These are phyloP conservation scores for Heliconius erato DNA, from an alignment of 2,888 invertebrate genomes.

Conservation along the genomic window DNA sequence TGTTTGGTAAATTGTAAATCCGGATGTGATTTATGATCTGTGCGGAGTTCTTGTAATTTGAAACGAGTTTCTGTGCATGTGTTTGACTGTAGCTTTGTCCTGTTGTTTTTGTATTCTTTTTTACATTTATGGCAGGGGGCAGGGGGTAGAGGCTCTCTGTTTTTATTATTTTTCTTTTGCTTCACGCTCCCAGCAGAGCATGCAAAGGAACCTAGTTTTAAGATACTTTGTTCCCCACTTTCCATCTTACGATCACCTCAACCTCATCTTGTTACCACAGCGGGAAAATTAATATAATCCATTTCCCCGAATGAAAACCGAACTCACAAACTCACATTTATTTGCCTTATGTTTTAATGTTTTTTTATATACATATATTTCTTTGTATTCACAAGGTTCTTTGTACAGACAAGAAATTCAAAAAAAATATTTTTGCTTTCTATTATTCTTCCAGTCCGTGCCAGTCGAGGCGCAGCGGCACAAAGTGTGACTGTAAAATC, in stretches of 20 bases:
- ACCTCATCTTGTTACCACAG: not conserved
- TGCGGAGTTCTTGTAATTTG: slow-evolving; percentile 20
- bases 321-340: no score
- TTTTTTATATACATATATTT: no score
- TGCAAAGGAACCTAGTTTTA: not conserved
- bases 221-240: not conserved
- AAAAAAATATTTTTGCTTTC: no score
- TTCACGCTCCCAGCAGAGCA: not conserved
- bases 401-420: no score
- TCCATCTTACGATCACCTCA: not conserved
- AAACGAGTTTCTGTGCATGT: not conserved
- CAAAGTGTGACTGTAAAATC: no score
- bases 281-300: not conserved
- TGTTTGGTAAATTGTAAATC: slow-evolving; percentile 44
- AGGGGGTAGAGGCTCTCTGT: no score
- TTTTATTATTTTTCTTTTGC: not conserved
- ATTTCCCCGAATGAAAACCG: no score
- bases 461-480: no score
- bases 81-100: not conserved
- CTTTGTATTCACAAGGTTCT: no score
- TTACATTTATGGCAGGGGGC: no score
- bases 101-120: not conserved
- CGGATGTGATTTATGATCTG: slow-evolving; percentile 36
- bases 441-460: no score
- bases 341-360: no score